These are phyloP conservation scores for Stegodyphus mimosarum DNA, from an alignment of 1,140 invertebrate species.

Conservation along the genomic window DNA sequence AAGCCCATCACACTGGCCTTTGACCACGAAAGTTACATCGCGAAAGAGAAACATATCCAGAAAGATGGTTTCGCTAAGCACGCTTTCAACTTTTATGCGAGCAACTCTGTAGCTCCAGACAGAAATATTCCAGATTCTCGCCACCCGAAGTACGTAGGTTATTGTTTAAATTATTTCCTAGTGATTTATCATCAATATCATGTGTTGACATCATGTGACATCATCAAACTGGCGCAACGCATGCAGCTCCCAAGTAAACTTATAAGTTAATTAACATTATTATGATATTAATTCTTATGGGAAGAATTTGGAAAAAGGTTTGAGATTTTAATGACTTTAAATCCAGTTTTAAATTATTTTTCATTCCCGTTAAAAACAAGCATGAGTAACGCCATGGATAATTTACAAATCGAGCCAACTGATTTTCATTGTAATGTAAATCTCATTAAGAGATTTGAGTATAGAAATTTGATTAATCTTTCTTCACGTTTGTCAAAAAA, in stretches of 20 bases:
- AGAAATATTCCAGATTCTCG: constrained; percentile 89
- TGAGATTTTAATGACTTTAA: too few species aligned
- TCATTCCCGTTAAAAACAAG: too few species aligned
- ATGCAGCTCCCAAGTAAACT: background rate
- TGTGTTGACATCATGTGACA: too few species aligned
- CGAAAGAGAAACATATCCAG: constrained; percentile 1
- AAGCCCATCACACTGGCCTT: constrained; percentile 15
- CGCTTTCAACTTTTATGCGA: constrained; percentile 86
- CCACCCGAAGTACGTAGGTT: constrained; percentile 74
- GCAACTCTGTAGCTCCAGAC: constrained; percentile 91
- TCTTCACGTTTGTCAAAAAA: too few species aligned
- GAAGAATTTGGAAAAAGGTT: background rate
- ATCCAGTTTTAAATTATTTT: too few species aligned
- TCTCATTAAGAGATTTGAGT: too few species aligned
- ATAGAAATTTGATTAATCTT: too few species aligned
- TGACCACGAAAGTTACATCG: constrained; percentile 18
- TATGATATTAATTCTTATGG: background rate
- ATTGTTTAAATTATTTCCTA: background rate
- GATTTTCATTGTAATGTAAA: too few species aligned
- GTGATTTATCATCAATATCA: background rate
- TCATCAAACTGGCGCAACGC: background rate
- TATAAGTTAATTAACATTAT: background rate
- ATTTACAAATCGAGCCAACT: too few species aligned
- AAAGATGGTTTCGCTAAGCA: constrained; percentile 25
- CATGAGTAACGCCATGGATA: too few species aligned